Evolutionary conservation across 2,888 invertebrate species (phyloP), one percentile per base, ranked within the genome.

Genomic region (Pyrocoelia pectoralis): DNA sequence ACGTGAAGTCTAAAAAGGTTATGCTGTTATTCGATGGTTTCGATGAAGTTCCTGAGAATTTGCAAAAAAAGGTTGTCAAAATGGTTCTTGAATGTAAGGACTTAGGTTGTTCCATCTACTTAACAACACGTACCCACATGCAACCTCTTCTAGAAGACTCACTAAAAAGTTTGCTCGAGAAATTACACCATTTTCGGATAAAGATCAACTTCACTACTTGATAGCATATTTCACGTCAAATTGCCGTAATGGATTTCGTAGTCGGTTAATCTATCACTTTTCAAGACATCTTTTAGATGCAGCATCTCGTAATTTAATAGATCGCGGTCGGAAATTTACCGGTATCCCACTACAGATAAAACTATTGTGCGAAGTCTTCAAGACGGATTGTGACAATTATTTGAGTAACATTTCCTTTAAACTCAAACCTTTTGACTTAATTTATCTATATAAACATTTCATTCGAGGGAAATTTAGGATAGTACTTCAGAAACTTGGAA

Each of bases 71-170:
- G 19, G 62, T 41, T 3, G 28, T 51, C 2, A 13, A 29, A 28
- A 15, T 62, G 24, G 24, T 33, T 6, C 24, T n/a, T 15, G 24
- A 24, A 12, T 18, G 56, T 2, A 9, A 29, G 5, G 18, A 53
- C 3, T 19, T 38, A 12, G 48, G 43, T 4, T 62, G 18, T 51
- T 9, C 46, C 17, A 46, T 57, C 12, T 62, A 57, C 48, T 40
- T 62, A 33, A 62, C 62, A 6, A 62, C 62, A 8, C 56, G 62
- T 2, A 33, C 62, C 9, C n/a, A 52, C 2, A 57, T 57, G 62
- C 43, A 19, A 40, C 14, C 12, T 0, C 14, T 52, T 18, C 38
- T 57, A 15, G 57, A 57, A 24, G 15, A 29, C 9, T 10, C 18
- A n/a, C 57, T 12, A 19, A 28, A 9, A 62, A 56, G 6, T 62